Conservation (phyloP, 2,113 vertebrate genomes). For the Ceyx melanurus region DNA sequence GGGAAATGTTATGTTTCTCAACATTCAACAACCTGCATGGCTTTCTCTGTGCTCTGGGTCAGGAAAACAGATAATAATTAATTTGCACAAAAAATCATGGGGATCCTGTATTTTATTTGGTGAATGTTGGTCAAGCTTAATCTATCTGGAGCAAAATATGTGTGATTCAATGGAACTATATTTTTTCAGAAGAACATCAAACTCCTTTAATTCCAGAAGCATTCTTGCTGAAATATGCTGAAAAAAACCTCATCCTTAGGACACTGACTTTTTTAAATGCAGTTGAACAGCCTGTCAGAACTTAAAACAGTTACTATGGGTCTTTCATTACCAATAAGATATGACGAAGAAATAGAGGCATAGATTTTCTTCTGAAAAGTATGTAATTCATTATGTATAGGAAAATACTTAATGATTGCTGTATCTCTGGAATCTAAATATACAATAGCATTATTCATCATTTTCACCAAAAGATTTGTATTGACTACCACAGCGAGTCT, state of each 20-base stretch:
- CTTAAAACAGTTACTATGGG: neutral
- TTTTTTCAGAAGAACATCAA: neutral
- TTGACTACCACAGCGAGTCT: neutral
- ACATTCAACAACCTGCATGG: accelerated
- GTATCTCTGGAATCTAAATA: neutral
- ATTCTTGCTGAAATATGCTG: neutral
- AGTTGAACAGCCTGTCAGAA: neutral
- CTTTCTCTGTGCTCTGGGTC: neutral
- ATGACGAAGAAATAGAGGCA: neutral
- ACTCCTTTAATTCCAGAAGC: neutral
- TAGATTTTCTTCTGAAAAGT: neutral
- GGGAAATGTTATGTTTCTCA: neutral
- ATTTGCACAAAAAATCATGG: neutral
- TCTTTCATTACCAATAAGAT: neutral
- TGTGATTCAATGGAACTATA: neutral
- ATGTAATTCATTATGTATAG: constrained; percentile 12
- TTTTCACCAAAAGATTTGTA: neutral
- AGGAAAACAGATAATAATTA: neutral
- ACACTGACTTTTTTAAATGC: neutral
- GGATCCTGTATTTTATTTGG: neutral
- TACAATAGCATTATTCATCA: neutral
- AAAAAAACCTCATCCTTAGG: neutral
- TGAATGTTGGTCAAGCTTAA: neutral
- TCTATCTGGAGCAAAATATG: neutral
- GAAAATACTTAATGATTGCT: neutral